Evolutionary conservation across 2,888 invertebrate genomes (phyloP), one percentile per base, ranked within the genome.

Genomic region (Anarsia innoxiella): DNA sequence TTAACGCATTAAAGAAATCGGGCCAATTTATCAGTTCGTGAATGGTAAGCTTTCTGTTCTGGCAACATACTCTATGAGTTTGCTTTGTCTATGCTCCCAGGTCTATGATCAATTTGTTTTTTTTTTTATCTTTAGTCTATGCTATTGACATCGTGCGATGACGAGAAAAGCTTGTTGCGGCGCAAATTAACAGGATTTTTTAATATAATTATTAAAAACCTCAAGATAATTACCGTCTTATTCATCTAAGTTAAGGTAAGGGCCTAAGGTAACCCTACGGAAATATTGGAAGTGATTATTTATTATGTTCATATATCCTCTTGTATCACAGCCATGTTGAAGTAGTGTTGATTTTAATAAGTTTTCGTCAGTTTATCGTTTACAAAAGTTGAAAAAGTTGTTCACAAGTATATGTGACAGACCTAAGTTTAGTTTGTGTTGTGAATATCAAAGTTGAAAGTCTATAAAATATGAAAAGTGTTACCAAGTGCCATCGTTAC

Each of bases 321-420:
- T 79, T 72, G 68, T 74, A 82, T 77, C 77, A 83, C 84, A 84
- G 83, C 83, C 83, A 84, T 84, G 83, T 84, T 82, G 75, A 78
- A 82, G 80, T 84, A 84, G 83, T 84, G 84, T 82, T 82, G 74
- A 73, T 78, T 82, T 78, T 73, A 69, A 58, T 82, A 71, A 79
- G 83, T 83, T 83, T 64, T 71, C 75, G 74, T 74, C 78, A 74
- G 77, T 79, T 69, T 72, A 73, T 70, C 61, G 79, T 75, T 67
- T 57, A 54, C 51, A 62, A 72, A 80, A 80, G 76, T 79, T 71
- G 11, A 31, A 65, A 60, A 76, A 79, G 78, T 80, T 77, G 67
- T 64, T 77, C 80, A 83, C 82, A 76, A 84, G 80, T 84, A 72
- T 58, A 75, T 76, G 82, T 83, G 82, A 83, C 73, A 83, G 83